Percentiles rank a stretch among this genome's conserved stretches.
These are phyloP conservation scores for Lepidochrysops patricia DNA, from an alignment of 2,888 invertebrate genomes.

Conservation along the genomic window DNA sequence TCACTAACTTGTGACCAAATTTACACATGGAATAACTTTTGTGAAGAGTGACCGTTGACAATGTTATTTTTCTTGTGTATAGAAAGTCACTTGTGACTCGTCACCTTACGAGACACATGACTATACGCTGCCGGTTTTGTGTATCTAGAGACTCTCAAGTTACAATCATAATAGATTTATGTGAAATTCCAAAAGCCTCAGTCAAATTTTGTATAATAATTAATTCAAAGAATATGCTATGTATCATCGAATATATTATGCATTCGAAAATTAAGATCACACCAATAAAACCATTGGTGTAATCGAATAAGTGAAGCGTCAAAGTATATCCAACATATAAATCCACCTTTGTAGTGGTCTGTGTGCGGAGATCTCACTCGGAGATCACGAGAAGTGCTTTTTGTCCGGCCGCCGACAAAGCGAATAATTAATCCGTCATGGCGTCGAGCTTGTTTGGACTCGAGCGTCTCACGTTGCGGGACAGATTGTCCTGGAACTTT, in stretches of 20 bases:
- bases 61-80: neutral
- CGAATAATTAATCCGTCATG: constrained; percentile 54
- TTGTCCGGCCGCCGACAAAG: constrained; percentile 31
- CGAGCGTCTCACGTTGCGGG: neutral
- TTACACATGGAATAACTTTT: neutral
- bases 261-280: no score
- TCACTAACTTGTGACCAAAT: neutral
- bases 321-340: neutral
- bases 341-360: constrained; percentile 1
- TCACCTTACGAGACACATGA: no score
- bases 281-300: neutral
- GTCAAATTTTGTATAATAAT: no score
- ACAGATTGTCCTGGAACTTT: neutral
- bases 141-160: no score
- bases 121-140: no score
- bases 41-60: neutral
- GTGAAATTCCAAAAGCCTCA: no score
- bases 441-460: constrained; percentile 24
- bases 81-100: no score
- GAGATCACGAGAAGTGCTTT: constrained; percentile 10
- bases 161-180: no score
- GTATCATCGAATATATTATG: no score
- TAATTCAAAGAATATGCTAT: no score
- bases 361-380: neutral
- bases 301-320: neutral